Base-by-base conservation (phyloP, 2,888 invertebrate species). In the Coenonympha arcania region DNA sequence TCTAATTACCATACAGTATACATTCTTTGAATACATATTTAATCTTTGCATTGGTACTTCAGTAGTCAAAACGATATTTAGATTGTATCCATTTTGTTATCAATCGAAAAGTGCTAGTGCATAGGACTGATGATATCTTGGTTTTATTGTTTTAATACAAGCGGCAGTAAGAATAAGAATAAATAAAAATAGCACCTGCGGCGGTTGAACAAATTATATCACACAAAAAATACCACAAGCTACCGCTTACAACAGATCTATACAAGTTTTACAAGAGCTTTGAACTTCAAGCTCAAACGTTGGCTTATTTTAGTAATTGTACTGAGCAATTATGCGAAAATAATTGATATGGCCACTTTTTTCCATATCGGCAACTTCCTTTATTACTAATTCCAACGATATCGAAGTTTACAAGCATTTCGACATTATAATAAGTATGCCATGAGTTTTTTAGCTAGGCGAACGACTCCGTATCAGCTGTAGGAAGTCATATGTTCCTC, bases 131-230 rank as follows among this genome's bases (percentile, higher is more conserved):
- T 13, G 20, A 37, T 37, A 13, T 37, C 36, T 13, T 6, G 9
- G 11, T 37, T 37, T 37, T 37, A 22, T 6, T 4, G 11, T 37
- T 37, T 37, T 37, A 22, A 22, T 37, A 15, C 13, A 15, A 22
- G 20, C 4, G 6, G 6, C 22, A 11, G 39, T 15, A 39, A 9
- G 15, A 11, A 13, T 9, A 22, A 15, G 15, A 22, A 24, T 24
- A 15, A 39, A 24, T 39, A 39, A 24, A 39, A 39, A 15, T 8
- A 39, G 39, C 39, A 39, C 24, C 39, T 39, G 39, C 24, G 24
- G 24, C 39, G 39, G 39, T 15, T 39, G 39, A 9, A 37, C 22
- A 22, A 39, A 15, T 24, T 8, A 24, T 16, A 24, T n/a, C n/a
- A n/a, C n/a, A n/a, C n/a, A 24, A 24, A 39, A 15, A 39, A 39